phyloP scores from a whole-genome alignment of 2,888 invertebrate species.

The Amphipyra tragopoginis region DNA sequence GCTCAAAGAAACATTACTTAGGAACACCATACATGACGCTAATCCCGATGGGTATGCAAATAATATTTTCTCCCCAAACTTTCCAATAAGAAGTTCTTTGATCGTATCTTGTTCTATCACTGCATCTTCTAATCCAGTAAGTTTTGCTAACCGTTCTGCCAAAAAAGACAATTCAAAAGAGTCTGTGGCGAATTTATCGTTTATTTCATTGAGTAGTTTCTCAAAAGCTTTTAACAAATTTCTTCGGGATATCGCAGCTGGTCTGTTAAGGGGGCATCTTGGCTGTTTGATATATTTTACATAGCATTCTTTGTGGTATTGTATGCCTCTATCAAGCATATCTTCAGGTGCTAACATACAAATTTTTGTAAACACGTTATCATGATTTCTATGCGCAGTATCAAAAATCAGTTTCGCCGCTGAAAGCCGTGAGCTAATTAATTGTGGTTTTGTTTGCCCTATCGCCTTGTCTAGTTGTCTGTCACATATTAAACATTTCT shows the following conservation, averaged over 20 bases:
- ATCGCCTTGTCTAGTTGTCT: constrained; percentile 2
- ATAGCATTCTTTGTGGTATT: constrained; percentile 35
- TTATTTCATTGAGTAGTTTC: constrained; percentile 25
- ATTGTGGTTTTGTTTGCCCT: neutral
- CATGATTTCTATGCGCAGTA: constrained; percentile 19
- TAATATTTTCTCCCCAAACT: constrained; percentile 26
- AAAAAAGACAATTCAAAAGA: constrained; percentile 14
- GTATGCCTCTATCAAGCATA: constrained; percentile 25
- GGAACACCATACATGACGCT: constrained; percentile 30
- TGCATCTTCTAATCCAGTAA: constrained; percentile 24
- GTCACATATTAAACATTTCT: constrained; percentile 34
- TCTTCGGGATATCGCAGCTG: constrained; percentile 1
- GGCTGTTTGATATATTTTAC: constrained; percentile 10
- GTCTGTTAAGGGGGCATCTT: neutral
- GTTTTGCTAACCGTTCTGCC: constrained; percentile 11
- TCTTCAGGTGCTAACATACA: constrained; percentile 13
- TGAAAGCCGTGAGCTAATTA: constrained; percentile 4
- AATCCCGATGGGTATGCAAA: constrained; percentile 28
- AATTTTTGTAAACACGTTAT: constrained; percentile 17
- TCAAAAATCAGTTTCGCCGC: constrained; percentile 22
- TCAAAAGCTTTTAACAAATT: constrained; percentile 11
- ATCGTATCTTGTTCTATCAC: constrained; percentile 18
- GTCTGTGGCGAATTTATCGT: constrained; percentile 5
- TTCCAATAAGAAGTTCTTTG: constrained; percentile 18
- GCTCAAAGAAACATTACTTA: constrained; percentile 23